Evolutionary conservation across 2,797 vertebrate genomes (phyloP).

Genomic region (Pristis pectinata): DNA sequence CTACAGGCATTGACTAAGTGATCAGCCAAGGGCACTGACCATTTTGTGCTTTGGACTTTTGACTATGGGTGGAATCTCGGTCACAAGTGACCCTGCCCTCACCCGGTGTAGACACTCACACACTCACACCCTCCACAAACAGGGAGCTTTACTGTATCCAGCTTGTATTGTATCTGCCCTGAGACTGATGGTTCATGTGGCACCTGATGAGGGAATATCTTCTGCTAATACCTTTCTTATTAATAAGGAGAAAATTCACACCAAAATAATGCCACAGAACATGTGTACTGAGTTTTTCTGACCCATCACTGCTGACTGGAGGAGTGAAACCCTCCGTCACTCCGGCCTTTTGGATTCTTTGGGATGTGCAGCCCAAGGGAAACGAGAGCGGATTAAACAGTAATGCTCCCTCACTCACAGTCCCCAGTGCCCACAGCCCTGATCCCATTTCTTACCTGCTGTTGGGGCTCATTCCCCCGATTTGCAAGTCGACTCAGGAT

Average conservation of each 20-base stretch:
- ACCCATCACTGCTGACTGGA: neutral
- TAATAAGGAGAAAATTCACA: neutral
- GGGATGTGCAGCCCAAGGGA: neutral
- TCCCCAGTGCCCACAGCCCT: neutral
- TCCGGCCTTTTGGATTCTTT: neutral
- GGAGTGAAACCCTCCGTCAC: neutral
- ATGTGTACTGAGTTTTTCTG: neutral
- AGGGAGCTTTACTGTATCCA: neutral
- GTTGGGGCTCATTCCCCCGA: constrained; percentile 74
- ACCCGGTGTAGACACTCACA: neutral
- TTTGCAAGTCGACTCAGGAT: constrained; percentile 94
- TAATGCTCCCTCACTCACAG: neutral
- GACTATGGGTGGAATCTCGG: neutral
- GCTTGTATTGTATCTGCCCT: neutral
- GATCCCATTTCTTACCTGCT: constrained; percentile 64
- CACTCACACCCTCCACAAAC: too few relatives aligned
- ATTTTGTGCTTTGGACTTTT: neutral
- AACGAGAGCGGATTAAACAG: neutral
- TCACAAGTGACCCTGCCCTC: neutral
- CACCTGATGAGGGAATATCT: neutral
- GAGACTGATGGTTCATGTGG: neutral
- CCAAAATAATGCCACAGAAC: neutral
- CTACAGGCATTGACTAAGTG: neutral
- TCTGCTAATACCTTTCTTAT: neutral
- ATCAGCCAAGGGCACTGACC: neutral